Conservation (phyloP, 1,140 invertebrate species). For the Zaprionus davidi region DNA sequence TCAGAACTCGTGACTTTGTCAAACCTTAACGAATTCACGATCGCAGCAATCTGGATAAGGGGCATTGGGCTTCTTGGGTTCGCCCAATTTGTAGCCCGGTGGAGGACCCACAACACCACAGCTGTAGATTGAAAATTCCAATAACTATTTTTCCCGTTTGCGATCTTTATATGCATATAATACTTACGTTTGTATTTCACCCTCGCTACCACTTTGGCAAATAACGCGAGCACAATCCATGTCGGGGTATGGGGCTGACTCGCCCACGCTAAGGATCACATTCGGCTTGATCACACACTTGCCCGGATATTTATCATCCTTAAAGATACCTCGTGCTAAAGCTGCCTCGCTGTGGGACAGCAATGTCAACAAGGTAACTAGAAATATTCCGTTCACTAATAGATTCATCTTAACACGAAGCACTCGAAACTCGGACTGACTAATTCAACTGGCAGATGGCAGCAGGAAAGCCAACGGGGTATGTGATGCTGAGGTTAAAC, state of each 20-base stretch:
- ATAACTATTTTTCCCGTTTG: background rate
- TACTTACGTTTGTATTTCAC: slow-evolving; percentile 16
- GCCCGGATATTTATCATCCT: slow-evolving; percentile 25
- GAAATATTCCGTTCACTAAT: slow-evolving; percentile 6
- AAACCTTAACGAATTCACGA: background rate
- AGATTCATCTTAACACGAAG: slow-evolving; percentile 1
- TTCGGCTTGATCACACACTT: slow-evolving; percentile 25
- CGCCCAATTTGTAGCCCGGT: slow-evolving; percentile 17
- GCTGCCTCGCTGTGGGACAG: slow-evolving; percentile 12
- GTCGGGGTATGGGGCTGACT: background rate
- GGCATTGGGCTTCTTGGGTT: background rate
- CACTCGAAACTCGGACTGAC: slow-evolving; percentile 26
- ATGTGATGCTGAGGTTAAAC: slow-evolving; percentile 4
- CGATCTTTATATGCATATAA: background rate
- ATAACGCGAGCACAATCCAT: slow-evolving; percentile 11
- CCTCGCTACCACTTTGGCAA: slow-evolving; percentile 10
- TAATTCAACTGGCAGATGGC: slow-evolving; percentile 5
- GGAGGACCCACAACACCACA: slow-evolving; percentile 1
- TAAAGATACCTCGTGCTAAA: slow-evolving; percentile 1
- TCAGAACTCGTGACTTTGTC: background rate
- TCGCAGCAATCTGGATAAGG: background rate
- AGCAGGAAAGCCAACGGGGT: background rate
- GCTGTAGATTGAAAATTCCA: slow-evolving; percentile 5
- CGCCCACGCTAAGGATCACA: slow-evolving; percentile 18
- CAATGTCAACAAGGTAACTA: background rate